phyloP scores from a whole-genome alignment of 2,888 invertebrate genomes.

The Gisinianus flammeolus region DNA sequence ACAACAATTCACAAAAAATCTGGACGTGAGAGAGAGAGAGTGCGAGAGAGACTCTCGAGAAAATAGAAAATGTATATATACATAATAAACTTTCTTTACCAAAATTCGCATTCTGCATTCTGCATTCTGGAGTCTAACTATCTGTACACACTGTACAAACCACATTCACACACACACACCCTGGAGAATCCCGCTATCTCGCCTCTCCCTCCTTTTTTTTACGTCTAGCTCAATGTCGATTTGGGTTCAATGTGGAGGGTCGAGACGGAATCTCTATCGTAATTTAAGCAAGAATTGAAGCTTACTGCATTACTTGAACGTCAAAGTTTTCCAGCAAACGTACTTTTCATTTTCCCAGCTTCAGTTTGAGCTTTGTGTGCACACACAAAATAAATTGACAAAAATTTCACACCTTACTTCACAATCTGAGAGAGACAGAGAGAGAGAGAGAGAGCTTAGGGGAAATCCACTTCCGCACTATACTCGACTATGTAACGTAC shows the following conservation, averaged over 20 bases:
- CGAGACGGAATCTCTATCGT: neutral
- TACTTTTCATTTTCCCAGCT: neutral
- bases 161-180: neutral
- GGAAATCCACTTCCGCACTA: no score
- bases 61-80: neutral
- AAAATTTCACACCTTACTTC: neutral
- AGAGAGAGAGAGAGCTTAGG: no score
- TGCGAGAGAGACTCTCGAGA: neutral
- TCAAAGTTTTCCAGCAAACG: neutral
- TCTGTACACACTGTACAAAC: neutral
- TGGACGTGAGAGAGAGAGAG: no score
- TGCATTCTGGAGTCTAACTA: neutral
- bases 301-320: neutral
- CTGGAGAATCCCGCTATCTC: no score
- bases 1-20: no score
- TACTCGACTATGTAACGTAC: no score
- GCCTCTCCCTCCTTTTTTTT: no score
- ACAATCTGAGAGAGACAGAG: no score
- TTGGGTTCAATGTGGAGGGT: no score
- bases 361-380: no score
- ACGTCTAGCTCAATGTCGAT: no score
- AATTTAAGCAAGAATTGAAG: neutral
- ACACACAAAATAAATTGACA: neutral
- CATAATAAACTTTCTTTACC: neutral
- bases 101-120: neutral